Conservation (phyloP, 2,113 vertebrate species). For the Ameiurus melas region DNA sequence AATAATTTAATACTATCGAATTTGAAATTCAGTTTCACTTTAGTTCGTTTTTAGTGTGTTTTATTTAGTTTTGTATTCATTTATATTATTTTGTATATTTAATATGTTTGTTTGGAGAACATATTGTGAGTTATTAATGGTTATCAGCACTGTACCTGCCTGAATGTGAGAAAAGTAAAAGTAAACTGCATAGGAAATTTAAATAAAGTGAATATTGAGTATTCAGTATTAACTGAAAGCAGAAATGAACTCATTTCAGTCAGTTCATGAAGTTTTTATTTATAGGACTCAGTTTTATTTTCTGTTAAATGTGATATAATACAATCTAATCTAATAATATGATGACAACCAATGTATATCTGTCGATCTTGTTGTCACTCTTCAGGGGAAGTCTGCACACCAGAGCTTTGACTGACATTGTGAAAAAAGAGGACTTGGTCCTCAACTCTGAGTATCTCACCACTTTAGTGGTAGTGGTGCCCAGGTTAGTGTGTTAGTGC, state of each 20-base stretch:
- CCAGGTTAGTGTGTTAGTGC: slow-evolving; percentile 77
- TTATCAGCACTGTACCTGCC: not conserved
- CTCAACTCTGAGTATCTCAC: slow-evolving; percentile 90
- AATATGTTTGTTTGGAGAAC: not conserved
- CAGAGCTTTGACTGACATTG: slow-evolving; percentile 78
- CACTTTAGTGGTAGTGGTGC: slow-evolving; percentile 87
- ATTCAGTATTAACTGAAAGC: not conserved
- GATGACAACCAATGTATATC: not conserved
- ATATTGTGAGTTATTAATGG: not conserved
- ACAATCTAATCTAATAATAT: not conserved
- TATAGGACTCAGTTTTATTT: not conserved
- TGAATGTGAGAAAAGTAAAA: not conserved
- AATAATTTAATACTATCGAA: not conserved
- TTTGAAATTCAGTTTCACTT: not conserved
- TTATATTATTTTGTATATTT: not conserved
- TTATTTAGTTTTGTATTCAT: not conserved
- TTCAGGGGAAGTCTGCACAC: slow-evolving; percentile 84
- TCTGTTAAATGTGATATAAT: not conserved
- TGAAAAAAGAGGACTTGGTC: slow-evolving; percentile 91
- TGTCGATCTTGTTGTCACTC: slow-evolving; percentile 19
- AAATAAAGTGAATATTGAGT: not conserved
- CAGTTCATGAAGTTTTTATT: not conserved
- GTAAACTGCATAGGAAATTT: not conserved
- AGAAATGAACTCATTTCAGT: not conserved
- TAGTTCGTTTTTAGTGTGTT: not conserved